Percentiles rank a stretch among this genome's conserved stretches.
phyloP scores from a whole-genome alignment of 2,888 invertebrate genomes.

The Pseudeuparius sepicola region DNA sequence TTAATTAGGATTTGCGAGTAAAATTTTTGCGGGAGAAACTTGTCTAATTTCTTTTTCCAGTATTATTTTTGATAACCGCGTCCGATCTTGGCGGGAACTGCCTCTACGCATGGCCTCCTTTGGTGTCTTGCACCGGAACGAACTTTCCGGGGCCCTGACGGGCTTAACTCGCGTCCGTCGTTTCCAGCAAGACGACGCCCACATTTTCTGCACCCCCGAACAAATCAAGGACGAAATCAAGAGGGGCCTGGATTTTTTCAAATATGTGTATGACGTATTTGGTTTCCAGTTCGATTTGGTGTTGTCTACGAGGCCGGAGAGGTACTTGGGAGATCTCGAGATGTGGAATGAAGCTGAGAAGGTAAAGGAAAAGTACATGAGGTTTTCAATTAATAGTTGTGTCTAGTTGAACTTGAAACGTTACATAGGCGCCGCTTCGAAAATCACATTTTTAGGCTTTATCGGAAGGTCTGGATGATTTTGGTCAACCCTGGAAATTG shows the following conservation, averaged over 20 bases:
- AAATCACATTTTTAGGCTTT: slow-evolving; percentile 68
- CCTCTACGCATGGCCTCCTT: slow-evolving; percentile 95
- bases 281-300: slow-evolving; percentile 91
- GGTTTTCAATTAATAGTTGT: no score
- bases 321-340: slow-evolving; percentile 77
- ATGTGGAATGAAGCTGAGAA: slow-evolving; percentile 92
- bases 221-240: slow-evolving; percentile 81
- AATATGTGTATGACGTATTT: slow-evolving; percentile 78
- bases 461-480: slow-evolving; percentile 72
- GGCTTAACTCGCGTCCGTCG: slow-evolving; percentile 95
- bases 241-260: slow-evolving; percentile 78
- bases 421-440: no score
- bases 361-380: no score
- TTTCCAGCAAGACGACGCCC: slow-evolving; percentile 99
- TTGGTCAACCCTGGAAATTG: slow-evolving; percentile 79
- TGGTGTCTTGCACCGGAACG: slow-evolving; percentile 94
- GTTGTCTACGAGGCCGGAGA: slow-evolving; percentile 90
- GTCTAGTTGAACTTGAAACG: no score
- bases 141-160: slow-evolving; percentile 85
- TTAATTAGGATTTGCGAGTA: no score
- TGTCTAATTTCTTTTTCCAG: no score
- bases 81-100: slow-evolving; percentile 90
- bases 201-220: slow-evolving; percentile 89
- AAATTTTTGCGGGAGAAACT: no score
- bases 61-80: slow-evolving; percentile 67